phyloP scores from a whole-genome alignment of 1,140 invertebrate genomes.

The Chironomus tepperi region DNA sequence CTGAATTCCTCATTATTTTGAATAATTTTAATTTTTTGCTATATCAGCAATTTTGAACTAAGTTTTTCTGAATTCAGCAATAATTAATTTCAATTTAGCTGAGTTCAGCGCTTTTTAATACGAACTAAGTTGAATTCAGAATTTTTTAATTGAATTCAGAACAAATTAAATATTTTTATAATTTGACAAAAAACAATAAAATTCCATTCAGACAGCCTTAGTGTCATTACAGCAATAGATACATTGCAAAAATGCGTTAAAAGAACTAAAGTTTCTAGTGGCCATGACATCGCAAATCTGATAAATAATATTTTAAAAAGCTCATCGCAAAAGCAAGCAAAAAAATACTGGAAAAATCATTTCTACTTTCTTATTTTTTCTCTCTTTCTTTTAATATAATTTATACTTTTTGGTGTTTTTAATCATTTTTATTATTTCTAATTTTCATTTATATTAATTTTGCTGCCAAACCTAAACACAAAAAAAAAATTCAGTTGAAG shows the following conservation, averaged over 20 bases:
- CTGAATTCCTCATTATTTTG: too few relatives aligned
- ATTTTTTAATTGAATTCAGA: conserved; percentile 32
- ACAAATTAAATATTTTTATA: conserved; percentile 26
- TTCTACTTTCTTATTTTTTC: background rate
- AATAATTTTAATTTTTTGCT: too few relatives aligned
- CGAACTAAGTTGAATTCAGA: conserved; percentile 28
- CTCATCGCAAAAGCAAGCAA: background rate
- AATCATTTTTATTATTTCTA: conserved; percentile 22
- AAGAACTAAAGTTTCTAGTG: conserved; percentile 24
- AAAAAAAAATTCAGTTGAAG: background rate
- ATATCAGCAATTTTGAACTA: too few relatives aligned
- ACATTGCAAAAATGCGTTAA: conserved; percentile 30
- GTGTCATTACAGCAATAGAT: background rate
- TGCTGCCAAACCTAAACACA: conserved; percentile 18
- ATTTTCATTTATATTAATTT: conserved; percentile 11
- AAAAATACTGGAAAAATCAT: background rate
- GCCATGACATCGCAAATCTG: conserved; percentile 5
- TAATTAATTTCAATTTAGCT: too few relatives aligned
- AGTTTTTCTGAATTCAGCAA: too few relatives aligned
- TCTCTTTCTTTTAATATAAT: conserved; percentile 20
- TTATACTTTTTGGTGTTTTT: conserved; percentile 21
- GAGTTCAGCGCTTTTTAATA: too few relatives aligned
- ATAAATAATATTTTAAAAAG: conserved; percentile 21
- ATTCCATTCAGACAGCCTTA: too few relatives aligned
- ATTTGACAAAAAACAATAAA: conserved; percentile 26